Conservation (phyloP, 2,113 vertebrate species). For the Hylia prasina region DNA sequence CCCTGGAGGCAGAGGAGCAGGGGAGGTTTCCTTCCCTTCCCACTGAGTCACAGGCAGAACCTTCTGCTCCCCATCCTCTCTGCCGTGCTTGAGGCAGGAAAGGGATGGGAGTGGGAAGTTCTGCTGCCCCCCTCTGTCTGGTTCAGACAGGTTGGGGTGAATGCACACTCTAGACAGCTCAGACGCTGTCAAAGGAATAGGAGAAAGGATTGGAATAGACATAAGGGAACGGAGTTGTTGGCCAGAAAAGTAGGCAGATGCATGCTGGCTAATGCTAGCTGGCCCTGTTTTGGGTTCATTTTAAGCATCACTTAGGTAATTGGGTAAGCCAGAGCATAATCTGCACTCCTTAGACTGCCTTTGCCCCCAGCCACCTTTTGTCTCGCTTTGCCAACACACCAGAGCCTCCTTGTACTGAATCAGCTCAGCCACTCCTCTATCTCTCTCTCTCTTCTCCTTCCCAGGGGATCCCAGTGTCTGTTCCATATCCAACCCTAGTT, state of each 20-base stretch:
- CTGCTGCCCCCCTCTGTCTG: background rate
- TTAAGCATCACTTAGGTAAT: background rate
- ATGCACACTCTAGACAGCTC: background rate
- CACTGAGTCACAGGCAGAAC: background rate
- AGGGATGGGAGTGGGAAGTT: background rate
- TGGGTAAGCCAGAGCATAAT: background rate
- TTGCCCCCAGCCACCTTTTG: background rate
- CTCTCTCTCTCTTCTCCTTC: constrained; percentile 6
- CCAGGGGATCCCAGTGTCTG: constrained; percentile 86
- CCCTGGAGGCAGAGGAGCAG: background rate
- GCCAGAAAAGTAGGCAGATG: background rate
- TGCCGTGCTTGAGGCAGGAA: background rate
- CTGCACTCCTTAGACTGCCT: background rate
- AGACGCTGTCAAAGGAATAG: background rate
- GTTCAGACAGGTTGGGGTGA: background rate
- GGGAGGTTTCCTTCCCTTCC: background rate
- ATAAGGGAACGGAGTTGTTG: background rate
- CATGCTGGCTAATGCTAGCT: background rate
- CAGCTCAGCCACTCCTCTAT: background rate
- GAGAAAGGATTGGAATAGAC: background rate
- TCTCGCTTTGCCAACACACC: background rate
- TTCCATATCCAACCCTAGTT: constrained; percentile 93
- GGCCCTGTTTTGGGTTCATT: background rate
- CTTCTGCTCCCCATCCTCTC: background rate
- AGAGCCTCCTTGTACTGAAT: background rate